Evolutionary conservation across 2,797 vertebrate genomes (phyloP), one percentile per base, ranked within the genome.

Genomic region (Peromyscus attwateri): DNA sequence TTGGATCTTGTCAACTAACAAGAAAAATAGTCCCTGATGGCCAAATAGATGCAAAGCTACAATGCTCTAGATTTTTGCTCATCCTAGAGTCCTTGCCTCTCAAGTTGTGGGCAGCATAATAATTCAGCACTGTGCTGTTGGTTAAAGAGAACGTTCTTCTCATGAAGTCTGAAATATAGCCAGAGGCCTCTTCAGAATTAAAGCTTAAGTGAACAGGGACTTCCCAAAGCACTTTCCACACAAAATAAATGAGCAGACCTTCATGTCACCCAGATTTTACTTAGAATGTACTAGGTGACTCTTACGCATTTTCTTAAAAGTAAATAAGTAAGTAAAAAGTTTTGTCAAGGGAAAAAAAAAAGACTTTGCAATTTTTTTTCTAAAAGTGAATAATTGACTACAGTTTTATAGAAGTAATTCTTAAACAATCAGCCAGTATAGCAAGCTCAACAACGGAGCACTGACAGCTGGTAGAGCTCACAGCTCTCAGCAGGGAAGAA

Each of bases 161-260:
- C 52, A 60, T n/a, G 31, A 27, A 70, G 52, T 23, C 52, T 92
- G 75, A 95, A 89, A 94, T 12, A 81, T 64, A 79, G 40, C 57
- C 83, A 85, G 73, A 55, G 52, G 89, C 40, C 60, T 60, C 80
- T 66, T 57, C 76, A 82, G 57, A 95, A 82, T 87, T 90, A 81
- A 92, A 92, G 43, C 29, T 31, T 75, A 62, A 73, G 90, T 71
- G 52, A 37, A 25, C 43, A 1, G 12, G 37, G 5, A 70, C 27
- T 82, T 95, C 40, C 43, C 29, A 57, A 83, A 94, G 43, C 13
- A 49, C 34, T 97, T 82, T 57, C 49, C 79, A 92, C n/a, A 92
- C 12, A 87, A 92, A 95, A 79, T 87, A 77, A 70, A 77, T 77
- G 66, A 95, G 21, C 31, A 87, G 79, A 57, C 46, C 14, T 75